Evolutionary conservation across 2,113 vertebrate genomes (phyloP), one percentile per base, ranked within the genome.

Genomic region (Speoplatyrhinus poulsoni): DNA sequence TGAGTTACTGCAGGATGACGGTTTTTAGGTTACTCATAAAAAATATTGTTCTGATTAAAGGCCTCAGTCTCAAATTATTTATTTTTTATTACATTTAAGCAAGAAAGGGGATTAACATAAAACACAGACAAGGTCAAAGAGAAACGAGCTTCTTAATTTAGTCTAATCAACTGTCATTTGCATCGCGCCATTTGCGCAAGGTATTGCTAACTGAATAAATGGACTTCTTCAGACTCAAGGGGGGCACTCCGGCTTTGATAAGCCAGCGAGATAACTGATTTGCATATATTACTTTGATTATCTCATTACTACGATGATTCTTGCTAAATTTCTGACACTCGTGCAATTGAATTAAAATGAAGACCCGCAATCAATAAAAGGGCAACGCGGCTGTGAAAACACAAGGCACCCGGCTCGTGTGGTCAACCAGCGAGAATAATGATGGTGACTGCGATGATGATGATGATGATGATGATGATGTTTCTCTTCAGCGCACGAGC

Each of bases 141-240:
- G 95, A 94, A 98, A 95, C 93, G 93, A 97, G 96, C 92, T 96
- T 96, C 95, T 98, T 98, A 97, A 98, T 98, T 99, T 97, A 94
- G 96, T 97, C 96, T 98, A 99, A 99, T 99, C 98, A 99, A 98
- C 96, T 96, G 96, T 97, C 96, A 99, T 99, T 99, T 99, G 97
- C 98, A 99, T 98, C 94, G 94, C 91, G 85, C 94, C 96, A 96
- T 98, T 96, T 95, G 95, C 94, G 95, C 95, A 95, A 94, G 95
- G 96, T 98, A 96, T 98, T 96, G 97, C 97, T 98, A 98, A 98
- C 95, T 98, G 96, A 98, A 98, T 98, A 99, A 98, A 97, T 96
- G 96, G 97, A 98, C 97, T 97, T 98, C 96, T 93, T 92, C 96
- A 96, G 95, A 96, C 95, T 98, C 89, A 84, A 91, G 97, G 95